phyloP scores from a whole-genome alignment of 2,888 invertebrate genomes.

The Archips xylosteana region DNA sequence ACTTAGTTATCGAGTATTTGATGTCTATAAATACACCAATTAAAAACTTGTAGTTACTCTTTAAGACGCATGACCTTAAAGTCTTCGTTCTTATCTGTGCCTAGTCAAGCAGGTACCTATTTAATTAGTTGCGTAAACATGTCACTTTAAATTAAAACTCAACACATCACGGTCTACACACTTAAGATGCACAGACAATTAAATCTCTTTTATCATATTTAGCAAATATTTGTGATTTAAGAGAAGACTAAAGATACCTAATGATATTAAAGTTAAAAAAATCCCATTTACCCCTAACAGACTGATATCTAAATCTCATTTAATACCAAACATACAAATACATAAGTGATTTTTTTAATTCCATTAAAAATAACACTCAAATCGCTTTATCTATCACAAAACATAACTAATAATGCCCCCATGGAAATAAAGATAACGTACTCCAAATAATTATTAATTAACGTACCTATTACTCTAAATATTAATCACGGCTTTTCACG shows the following conservation, averaged over 20 bases:
- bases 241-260: conserved; percentile 1
- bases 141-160: conserved; percentile 60
- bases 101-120: conserved; percentile 56
- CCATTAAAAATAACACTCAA: no score
- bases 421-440: no score
- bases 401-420: no score
- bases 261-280: conserved; percentile 4
- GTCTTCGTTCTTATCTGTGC: conserved; percentile 28
- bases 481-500: no score
- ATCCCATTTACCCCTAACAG: background rate
- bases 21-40: background rate
- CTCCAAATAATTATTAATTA: no score
- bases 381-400: no score
- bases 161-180: conserved; percentile 42
- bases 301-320: conserved; percentile 1
- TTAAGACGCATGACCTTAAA: conserved; percentile 37
- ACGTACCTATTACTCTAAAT: no score
- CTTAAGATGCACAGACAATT: conserved; percentile 46
- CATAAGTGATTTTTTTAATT: no score
- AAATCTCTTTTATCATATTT: conserved; percentile 47
- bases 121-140: conserved; percentile 60
- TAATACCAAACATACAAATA: no score
- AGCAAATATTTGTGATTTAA: conserved; percentile 48
- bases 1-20: background rate
- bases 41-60: conserved; percentile 9